Evolutionary conservation across 53 echinoderm and acorn worm genomes (phyloP).

Genomic region (Echinometra lucunter): DNA sequence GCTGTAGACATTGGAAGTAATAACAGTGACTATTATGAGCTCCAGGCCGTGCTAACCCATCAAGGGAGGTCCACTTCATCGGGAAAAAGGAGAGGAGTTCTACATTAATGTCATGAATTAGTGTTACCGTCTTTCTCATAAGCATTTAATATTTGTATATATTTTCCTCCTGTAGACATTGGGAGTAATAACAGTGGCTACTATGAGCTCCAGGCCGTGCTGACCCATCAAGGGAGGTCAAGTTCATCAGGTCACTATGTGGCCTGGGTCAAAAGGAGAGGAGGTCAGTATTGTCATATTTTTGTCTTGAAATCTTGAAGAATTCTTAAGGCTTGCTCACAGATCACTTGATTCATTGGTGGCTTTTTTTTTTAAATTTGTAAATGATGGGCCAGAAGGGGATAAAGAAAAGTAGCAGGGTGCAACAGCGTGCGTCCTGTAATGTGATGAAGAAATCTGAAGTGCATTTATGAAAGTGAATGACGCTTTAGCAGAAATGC

Average conservation of each 20-base stretch:
- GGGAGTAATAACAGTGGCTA: slow-evolving; percentile 97
- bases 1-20: slow-evolving; percentile 88
- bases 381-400: no score
- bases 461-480: no score
- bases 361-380: no score
- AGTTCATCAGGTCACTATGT: slow-evolving; percentile 99
- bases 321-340: no score
- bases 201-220: slow-evolving; percentile 93
- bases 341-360: no score
- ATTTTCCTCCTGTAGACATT: slow-evolving; percentile 69
- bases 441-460: no score
- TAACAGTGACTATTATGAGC: slow-evolving; percentile 94
- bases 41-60: slow-evolving; percentile 97
- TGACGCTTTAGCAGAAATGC: no score
- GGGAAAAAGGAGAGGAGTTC: slow-evolving; percentile 86
- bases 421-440: no score
- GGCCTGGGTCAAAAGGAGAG: slow-evolving; percentile 87
- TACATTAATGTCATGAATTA: no score
- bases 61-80: slow-evolving; percentile 98
- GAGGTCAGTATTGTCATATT: slow-evolving; percentile 71
- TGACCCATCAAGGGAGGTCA: slow-evolving; percentile 98
- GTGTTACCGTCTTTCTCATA: neutral
- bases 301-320: no score
- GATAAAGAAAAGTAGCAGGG: no score
- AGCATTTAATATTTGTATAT: neutral